Evolutionary conservation across 2,888 invertebrate species (phyloP), one percentile per base, ranked within the genome.

Genomic region (Drymonia ruficornis): DNA sequence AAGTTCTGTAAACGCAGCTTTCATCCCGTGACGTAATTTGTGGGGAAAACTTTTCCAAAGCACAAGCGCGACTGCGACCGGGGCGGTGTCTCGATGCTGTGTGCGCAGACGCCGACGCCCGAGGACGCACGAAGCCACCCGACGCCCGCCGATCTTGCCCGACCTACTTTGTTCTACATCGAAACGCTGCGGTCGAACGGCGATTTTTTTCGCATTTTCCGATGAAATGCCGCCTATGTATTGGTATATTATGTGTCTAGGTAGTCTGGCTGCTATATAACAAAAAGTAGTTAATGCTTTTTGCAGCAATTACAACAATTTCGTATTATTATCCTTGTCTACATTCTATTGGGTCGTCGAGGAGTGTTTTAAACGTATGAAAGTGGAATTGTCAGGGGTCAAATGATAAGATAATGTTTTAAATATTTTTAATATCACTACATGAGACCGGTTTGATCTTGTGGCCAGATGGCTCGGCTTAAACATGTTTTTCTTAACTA

Each of bases 121-220:
- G 84, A 82, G 70, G 60, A 60, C 60, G 50, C 61, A 76, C 90
- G 90, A 86, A 80, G 75, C 59, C 69, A 52, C 23, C 81, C 90
- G 91, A 87, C 40, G 62, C 53, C 36, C 56, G 59, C 66, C 91
- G 91, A 88, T 78, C 76, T 63, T 70, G 74, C 63, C 87, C 91
- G 91, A 91, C 91, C 92, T 84, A 91, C 90, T 87, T 92, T 80
- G 84, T 78, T 74, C 83, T 83, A 87, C 89, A 83, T 85, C 81
- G 87, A 86, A 88, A 83, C 84, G 86, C 78, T 80, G 83, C 77
- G 85, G 86, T 80, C 84, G 80, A 81, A 80, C 81, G 77, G 80
- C 74, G 81, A 79, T 86, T 89, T 90, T 87, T 90, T 89, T 87
- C 80, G 74, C 84, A 89, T 91, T 91, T 91, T 91, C 90, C 89